Conservation (phyloP, 2,113 vertebrate species). For the Epinephelus lanceolatus region DNA sequence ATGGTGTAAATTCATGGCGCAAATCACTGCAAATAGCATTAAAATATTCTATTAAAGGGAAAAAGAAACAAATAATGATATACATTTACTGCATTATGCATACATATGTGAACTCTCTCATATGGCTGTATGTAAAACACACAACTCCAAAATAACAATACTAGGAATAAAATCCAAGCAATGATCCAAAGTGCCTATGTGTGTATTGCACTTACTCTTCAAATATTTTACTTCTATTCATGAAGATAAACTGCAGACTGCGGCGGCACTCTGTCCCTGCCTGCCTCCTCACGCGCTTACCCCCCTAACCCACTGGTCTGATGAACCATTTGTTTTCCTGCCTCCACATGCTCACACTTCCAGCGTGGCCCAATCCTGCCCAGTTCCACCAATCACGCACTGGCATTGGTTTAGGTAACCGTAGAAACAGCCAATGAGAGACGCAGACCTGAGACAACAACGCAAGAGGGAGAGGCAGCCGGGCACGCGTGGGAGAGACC, state of each 20-base stretch:
- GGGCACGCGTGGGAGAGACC: slow-evolving; percentile 30
- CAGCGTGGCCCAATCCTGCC: slow-evolving; percentile 62
- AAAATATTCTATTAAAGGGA: too few relatives aligned
- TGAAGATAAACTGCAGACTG: slow-evolving; percentile 13
- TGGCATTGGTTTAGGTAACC: slow-evolving; percentile 67
- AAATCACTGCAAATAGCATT: neutral
- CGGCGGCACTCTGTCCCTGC: neutral
- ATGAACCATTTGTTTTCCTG: slow-evolving; percentile 69
- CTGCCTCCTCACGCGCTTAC: slow-evolving; percentile 33
- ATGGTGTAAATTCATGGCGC: neutral
- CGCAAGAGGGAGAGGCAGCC: slow-evolving; percentile 12
- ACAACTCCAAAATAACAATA: too few relatives aligned
- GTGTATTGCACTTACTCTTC: too few relatives aligned
- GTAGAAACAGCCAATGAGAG: slow-evolving; percentile 70
- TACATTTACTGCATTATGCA: too few relatives aligned
- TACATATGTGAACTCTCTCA: too few relatives aligned
- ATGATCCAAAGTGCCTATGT: too few relatives aligned
- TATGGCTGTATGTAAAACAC: too few relatives aligned
- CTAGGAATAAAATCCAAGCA: too few relatives aligned
- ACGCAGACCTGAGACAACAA: slow-evolving; percentile 34
- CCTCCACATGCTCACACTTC: slow-evolving; percentile 59
- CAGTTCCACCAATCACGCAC: slow-evolving; percentile 50
- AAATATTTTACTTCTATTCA: neutral
- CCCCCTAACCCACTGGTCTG: slow-evolving; percentile 67
- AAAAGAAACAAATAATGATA: too few relatives aligned